Conservation (phyloP, 2,797 vertebrate species). For the Allenopithecus nigroviridis region DNA sequence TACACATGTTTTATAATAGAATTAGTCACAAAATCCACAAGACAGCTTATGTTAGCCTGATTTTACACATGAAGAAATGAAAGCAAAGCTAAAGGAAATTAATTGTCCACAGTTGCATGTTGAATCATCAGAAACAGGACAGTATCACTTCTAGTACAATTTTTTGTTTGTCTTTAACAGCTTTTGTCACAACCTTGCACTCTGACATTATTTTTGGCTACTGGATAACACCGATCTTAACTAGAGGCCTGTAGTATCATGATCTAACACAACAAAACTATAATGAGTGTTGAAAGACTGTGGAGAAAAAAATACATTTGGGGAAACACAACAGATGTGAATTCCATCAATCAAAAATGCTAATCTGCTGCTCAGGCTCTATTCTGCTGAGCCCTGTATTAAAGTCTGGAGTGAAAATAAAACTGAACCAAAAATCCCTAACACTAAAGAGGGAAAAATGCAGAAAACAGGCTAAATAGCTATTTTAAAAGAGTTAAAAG, state of each 20-base stretch:
- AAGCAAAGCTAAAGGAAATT: conserved; percentile 47
- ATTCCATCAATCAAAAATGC: conserved; percentile 27
- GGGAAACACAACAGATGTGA: conserved; percentile 37
- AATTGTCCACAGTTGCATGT: not conserved
- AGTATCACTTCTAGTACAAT: conserved; percentile 47
- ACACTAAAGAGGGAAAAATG: not conserved
- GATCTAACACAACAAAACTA: conserved; percentile 49
- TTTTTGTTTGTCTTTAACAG: conserved; percentile 45
- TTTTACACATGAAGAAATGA: conserved; percentile 57
- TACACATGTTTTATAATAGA: not conserved
- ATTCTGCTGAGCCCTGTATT: not conserved
- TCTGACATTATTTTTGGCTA: conserved; percentile 59
- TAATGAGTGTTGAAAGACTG: not conserved
- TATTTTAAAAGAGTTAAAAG: conserved; percentile 17
- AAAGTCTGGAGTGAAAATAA: conserved; percentile 43
- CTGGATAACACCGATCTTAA: conserved; percentile 50
- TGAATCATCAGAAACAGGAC: not conserved
- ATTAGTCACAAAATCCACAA: not conserved
- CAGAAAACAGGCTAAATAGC: not conserved
- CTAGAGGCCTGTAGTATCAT: conserved; percentile 45
- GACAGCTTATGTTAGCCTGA: not conserved
- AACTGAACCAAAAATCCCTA: not conserved
- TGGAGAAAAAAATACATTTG: not conserved
- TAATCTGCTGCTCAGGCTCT: not conserved
- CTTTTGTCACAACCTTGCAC: conserved; percentile 54